Base-by-base conservation (phyloP, 2,888 invertebrate species). In the Cosmia pyralina region DNA sequence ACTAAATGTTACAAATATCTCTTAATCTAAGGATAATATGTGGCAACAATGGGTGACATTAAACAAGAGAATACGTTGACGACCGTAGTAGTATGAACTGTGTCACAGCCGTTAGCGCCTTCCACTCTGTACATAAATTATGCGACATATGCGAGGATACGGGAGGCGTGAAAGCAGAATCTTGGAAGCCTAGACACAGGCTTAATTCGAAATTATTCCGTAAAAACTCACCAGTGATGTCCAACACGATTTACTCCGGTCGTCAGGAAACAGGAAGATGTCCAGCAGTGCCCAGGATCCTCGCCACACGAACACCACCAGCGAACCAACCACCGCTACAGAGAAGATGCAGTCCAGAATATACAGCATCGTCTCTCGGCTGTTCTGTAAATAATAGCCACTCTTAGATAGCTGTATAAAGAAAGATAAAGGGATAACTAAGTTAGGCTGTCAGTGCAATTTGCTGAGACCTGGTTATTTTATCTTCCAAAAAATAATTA, bases 271-370 rank as follows among this genome's bases (percentile, higher is more conserved):
- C n/a, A 99, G 95, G 90, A 97, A 97, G 84, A 98, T 95, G 93
- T 98, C 98, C 68, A 98, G 96, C 66, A 98, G 94, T 10, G 97
- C 97, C 98, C 98, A 99, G 44, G 97, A 97, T 44, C 99, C 98
- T 87, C 98, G 96, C 99, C 99, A 99, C 63, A 98, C 98, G 92
- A 98, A 98, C 4, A 98, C 98, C 65, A 98, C 98, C 81, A 98
- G 96, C 0, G 98, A 98, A 0, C 98, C 98, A 83, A 98, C 97
- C 73, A 98, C 97, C 44, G 98, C 96, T 82, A 98, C 98, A 15
- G 98, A 98, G 95, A 98, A 98, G 76, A 98, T 95, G 91, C 98
- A 98, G 96, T 99, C 98, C 92, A 98, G 93, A 80, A 98, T 96
- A 94, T 98, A 98, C 75, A 98, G 95, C 28, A 96, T 96, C 77